Evolutionary conservation across 2,888 invertebrate species (phyloP).

Genomic region (Xylota segnis): DNA sequence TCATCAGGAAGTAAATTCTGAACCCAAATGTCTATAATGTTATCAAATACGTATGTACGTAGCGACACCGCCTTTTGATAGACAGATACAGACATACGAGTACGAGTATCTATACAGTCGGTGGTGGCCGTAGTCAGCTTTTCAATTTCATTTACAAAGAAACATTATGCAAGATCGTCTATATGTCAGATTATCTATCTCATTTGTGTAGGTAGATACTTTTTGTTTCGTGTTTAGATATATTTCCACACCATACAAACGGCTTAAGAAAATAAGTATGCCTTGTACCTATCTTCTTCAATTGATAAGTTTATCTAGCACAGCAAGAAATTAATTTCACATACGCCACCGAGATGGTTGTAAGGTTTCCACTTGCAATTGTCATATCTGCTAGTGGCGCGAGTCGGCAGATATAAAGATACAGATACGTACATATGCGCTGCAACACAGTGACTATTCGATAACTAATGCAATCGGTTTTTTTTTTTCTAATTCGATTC

Average conservation of each 20-base stretch:
- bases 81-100: background rate
- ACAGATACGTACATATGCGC: background rate
- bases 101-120: background rate
- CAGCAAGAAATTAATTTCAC: constrained; percentile 53
- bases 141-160: constrained; percentile 55
- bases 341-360: background rate
- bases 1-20: constrained; percentile 34
- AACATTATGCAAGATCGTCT: constrained; percentile 59
- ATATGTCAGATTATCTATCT: constrained; percentile 25
- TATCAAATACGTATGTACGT: background rate
- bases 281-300: constrained; percentile 40
- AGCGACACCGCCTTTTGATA: background rate
- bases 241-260: background rate
- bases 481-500: constrained; percentile 1
- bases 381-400: background rate
- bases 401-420: background rate
- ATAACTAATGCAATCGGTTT: background rate
- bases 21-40: constrained; percentile 16
- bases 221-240: background rate
- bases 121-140: constrained; percentile 26
- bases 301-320: constrained; percentile 63
- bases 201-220: constrained; percentile 15
- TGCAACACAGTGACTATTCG: background rate
- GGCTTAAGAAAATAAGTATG: constrained; percentile 1
- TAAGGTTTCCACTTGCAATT: constrained; percentile 38